Conservation (phyloP, 2,113 vertebrate species). For the Felis catus region F.catus_Fca126_mat1.0 CM031413.1:87804501-87805000, state of each 20-base stretch:
- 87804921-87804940: conserved; percentile 65
- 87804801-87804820: not conserved
- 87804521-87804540: not conserved
- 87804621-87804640: not conserved
- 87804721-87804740: not conserved
- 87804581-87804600: not conserved
- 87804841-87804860: conserved; percentile 32
- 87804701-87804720: not conserved
- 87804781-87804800: not conserved
- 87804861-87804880: conserved; percentile 27
- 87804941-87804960: conserved; percentile 66
- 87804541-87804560: not conserved
- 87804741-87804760: not conserved
- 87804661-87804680: not conserved
- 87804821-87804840: not conserved
- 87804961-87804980: conserved; percentile 72
- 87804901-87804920: conserved; percentile 17
- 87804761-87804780: not conserved
- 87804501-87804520: not conserved
- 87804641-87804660: not conserved
- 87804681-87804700: not conserved
- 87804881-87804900: conserved; percentile 54
- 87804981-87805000: conserved; percentile 65
- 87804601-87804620: not conserved
- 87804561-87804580: not conserved